Evolutionary conservation across 2,113 vertebrate species (phyloP).

Genomic region (Rhinichthys klamathensis): DNA sequence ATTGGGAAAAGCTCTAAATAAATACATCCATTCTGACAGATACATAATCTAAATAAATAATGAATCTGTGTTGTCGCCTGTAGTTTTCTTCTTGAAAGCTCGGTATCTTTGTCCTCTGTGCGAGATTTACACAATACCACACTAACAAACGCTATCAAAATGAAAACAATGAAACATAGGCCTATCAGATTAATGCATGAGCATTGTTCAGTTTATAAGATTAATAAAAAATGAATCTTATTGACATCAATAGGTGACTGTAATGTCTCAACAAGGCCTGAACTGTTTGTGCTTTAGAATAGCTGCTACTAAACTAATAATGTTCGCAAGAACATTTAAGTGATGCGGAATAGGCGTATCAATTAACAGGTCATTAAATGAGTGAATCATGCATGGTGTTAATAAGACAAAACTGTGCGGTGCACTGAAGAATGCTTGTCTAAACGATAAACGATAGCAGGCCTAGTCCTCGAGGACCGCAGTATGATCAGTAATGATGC

Average conservation of each 20-base stretch:
- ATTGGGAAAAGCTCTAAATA: neutral
- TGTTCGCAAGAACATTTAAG: slow-evolving; percentile 14
- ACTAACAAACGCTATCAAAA: neutral
- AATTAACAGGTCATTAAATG: slow-evolving; percentile 31
- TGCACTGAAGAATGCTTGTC: neutral
- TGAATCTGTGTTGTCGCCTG: neutral
- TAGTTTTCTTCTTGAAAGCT: neutral
- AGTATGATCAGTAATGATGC: neutral
- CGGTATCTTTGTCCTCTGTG: neutral
- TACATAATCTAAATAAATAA: neutral
- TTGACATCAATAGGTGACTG: neutral
- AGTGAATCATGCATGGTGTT: slow-evolving; percentile 20
- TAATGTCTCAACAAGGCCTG: neutral
- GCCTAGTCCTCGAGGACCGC: neutral
- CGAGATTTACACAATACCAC: neutral
- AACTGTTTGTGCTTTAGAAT: slow-evolving; percentile 17
- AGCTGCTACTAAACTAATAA: slow-evolving; percentile 21
- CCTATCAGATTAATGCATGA: neutral
- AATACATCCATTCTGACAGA: neutral
- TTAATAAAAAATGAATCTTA: neutral
- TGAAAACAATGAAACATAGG: neutral
- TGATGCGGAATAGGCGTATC: slow-evolving; percentile 9
- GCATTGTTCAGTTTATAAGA: neutral
- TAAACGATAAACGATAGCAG: neutral
- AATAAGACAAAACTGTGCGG: neutral